phyloP scores from a whole-genome alignment of 2,797 vertebrate genomes.

The Neosilurus mollespiculum region DNA sequence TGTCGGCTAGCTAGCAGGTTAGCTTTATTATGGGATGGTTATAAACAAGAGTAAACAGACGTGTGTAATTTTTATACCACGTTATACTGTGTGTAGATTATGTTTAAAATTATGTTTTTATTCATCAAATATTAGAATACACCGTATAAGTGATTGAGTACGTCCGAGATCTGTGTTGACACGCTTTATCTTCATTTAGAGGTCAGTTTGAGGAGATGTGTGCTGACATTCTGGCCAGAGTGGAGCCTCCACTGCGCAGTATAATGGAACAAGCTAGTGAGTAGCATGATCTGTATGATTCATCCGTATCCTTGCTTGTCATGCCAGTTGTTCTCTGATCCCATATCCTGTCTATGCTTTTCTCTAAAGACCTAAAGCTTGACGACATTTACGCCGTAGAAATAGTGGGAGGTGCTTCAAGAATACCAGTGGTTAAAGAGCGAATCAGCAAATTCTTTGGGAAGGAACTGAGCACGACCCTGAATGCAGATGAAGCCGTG shows the following conservation, averaged over 20 bases:
- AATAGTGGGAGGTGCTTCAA: slow-evolving; percentile 91
- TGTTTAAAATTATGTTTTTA: background rate
- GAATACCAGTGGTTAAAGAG: slow-evolving; percentile 93
- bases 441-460: slow-evolving; percentile 91
- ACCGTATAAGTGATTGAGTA: no score
- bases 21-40: background rate
- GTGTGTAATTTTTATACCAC: background rate
- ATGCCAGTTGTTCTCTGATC: background rate
- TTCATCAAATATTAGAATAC: no score
- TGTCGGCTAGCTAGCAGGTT: background rate
- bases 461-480: slow-evolving; percentile 94
- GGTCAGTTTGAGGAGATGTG: slow-evolving; percentile 94
- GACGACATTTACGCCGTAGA: slow-evolving; percentile 95
- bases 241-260: slow-evolving; percentile 88
- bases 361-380: slow-evolving; percentile 82
- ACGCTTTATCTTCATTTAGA: slow-evolving; percentile 65
- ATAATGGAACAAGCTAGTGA: slow-evolving; percentile 95
- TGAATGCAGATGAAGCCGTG: slow-evolving; percentile 96
- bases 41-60: background rate
- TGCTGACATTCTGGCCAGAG: slow-evolving; percentile 83
- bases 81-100: background rate
- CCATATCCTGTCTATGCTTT: background rate
- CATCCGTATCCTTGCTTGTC: background rate
- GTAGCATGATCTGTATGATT: slow-evolving; percentile 60
- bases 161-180: no score